A percentile compares a stretch with the other conserved stretches of the same genome.
Evolutionary conservation across 2,113 vertebrate genomes (phyloP).

Genomic region (Psittacula cyanocephala): DNA sequence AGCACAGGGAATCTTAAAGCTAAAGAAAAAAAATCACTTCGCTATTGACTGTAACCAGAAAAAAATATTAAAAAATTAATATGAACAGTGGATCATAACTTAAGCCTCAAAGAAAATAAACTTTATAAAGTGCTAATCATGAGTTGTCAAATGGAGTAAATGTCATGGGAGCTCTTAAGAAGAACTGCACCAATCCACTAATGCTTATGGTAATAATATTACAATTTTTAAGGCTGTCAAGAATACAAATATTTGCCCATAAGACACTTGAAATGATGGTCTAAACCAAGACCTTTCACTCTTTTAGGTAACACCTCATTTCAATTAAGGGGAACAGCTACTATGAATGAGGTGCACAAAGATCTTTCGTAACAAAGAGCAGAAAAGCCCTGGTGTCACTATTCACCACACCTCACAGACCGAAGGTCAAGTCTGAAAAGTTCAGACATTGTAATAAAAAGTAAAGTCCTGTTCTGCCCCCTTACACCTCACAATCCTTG

Average conservation of each 20-base stretch:
- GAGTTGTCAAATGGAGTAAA: neutral
- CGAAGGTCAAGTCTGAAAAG: neutral
- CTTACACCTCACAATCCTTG: neutral
- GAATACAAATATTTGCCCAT: neutral
- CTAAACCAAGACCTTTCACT: neutral
- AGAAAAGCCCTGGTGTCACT: neutral
- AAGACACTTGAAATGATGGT: neutral
- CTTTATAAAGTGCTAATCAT: neutral
- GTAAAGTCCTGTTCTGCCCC: neutral
- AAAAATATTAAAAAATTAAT: neutral
- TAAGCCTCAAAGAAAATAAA: neutral
- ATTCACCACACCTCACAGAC: neutral
- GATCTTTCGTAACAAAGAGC: neutral
- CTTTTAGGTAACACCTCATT: neutral
- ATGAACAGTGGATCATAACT: neutral
- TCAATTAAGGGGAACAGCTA: neutral
- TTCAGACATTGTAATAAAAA: neutral
- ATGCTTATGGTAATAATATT: neutral
- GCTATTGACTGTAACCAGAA: neutral
- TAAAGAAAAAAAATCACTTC: neutral
- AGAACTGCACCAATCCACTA: neutral
- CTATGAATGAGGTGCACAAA: neutral
- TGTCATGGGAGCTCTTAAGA: neutral
- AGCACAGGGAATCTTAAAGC: neutral
- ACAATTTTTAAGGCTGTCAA: neutral